phyloP scores from a whole-genome alignment of 2,113 vertebrate genomes.

The Hyaena hyaena region DNA sequence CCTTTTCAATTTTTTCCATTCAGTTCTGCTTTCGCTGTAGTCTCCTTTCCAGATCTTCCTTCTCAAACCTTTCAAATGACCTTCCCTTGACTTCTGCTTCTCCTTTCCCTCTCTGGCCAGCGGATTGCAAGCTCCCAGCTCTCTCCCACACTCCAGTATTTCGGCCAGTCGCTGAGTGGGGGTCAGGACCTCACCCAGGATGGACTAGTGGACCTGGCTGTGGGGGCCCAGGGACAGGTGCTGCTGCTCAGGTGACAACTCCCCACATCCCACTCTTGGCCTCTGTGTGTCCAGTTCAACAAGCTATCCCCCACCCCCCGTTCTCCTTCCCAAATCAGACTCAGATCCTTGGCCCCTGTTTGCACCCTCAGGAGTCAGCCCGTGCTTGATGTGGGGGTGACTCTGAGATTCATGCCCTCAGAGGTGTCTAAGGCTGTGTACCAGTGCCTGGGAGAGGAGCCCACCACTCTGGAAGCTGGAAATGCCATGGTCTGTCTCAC shows the following conservation, averaged over 20 bases:
- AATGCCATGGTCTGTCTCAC: slow-evolving; percentile 80
- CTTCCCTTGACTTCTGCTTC: background rate
- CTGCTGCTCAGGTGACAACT: slow-evolving; percentile 87
- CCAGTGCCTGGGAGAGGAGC: slow-evolving; percentile 63
- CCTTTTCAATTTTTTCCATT: background rate
- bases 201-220: slow-evolving; percentile 85
- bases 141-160: slow-evolving; percentile 77
- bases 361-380: slow-evolving; percentile 86
- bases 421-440: slow-evolving; percentile 82
- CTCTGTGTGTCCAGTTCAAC: background rate
- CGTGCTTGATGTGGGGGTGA: slow-evolving; percentile 78
- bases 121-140: slow-evolving; percentile 80
- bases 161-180: slow-evolving; percentile 88
- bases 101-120: slow-evolving; percentile 76
- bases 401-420: slow-evolving; percentile 82
- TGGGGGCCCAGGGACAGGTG: slow-evolving; percentile 85
- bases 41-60: background rate
- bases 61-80: background rate
- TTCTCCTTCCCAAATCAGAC: no score
- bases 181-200: slow-evolving; percentile 86
- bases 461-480: slow-evolving; percentile 6
- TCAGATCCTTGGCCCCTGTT: background rate
- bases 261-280: rapidly evolving
- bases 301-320: background rate
- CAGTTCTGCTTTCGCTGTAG: background rate